Base-by-base conservation (phyloP, 1,140 invertebrate species). In the Neodiprion fabricii region DNA sequence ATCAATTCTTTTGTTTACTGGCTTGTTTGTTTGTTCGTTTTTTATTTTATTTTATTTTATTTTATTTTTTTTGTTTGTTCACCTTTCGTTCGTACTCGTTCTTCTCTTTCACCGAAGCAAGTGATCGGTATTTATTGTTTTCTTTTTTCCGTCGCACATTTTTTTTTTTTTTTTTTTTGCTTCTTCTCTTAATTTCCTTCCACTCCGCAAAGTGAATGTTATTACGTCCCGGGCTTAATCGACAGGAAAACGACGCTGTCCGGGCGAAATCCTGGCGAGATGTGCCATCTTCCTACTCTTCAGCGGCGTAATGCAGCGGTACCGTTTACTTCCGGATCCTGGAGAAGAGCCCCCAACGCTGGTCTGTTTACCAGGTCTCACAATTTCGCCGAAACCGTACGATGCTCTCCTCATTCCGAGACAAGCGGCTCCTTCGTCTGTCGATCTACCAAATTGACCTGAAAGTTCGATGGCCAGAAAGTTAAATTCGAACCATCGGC, bases 251-350 rank as follows among this genome's bases (percentile, higher is more conserved):
- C 89, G 94, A 79, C 91, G 93, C 75, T 96, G 96, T 82, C 91
- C 94, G 0, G 95, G 95, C 1, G 94, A 96, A 85, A 87, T 91
- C 0, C 84, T 96, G 65, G 95, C 95, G 0, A 91, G 90, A 71
- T 91, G 91, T 1, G 94, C 94, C 75, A 81, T 95, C 4, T 96
- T 96, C 81, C 86, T 95, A 21, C 91, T 95, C 67, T 93, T 96
- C 72, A 89, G 91, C 4, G 91, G 91, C 8, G 89, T 96, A 12
- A 84, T 96, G 73, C 93, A 95, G 80, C 82, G 81, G 14, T 87
- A 89, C 49, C 67, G 80, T 48, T 48, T 88, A 47, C 74, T 80
- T 70, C 83, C 86, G 10, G 79, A 88, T 28, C 81, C 85, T 1
- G 88, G 82, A 49, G 21, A 84, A 69, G 71, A 79, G 21, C 74